Evolutionary conservation across 2,797 vertebrate species (phyloP).

Genomic region (Salarias fasciatus): DNA sequence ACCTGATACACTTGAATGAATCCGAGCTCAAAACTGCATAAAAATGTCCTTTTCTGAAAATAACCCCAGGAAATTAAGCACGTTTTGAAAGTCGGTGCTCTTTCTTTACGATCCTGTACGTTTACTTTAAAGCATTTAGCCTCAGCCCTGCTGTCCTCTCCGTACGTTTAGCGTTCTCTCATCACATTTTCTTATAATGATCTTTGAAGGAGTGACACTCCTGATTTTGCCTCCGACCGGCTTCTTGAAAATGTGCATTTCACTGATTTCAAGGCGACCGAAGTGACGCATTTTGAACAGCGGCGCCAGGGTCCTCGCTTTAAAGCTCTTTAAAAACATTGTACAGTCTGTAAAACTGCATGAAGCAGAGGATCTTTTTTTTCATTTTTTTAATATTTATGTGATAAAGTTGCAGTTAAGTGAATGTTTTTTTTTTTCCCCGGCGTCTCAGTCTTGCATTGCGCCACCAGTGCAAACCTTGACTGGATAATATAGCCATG

Average conservation of each 20-base stretch:
- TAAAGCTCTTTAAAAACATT: conserved; percentile 1
- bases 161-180: no score
- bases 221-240: no score
- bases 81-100: no score
- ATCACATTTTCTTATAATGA: no score
- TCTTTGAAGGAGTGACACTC: no score
- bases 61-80: no score
- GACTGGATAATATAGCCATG: conserved; percentile 13
- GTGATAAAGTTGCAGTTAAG: conserved; percentile 9
- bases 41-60: no score
- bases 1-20: no score
- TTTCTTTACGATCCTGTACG: no score
- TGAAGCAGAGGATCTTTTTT: conserved; percentile 11
- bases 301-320: conserved; percentile 27
- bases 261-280: conserved; percentile 18
- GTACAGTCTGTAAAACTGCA: conserved; percentile 9
- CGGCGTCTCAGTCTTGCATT: conserved; percentile 2
- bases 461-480: conserved; percentile 22
- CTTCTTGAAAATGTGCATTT: conserved; percentile 14
- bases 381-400: neutral
- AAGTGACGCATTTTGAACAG: conserved; percentile 28
- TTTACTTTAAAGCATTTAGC: no score
- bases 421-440: conserved; percentile 3
- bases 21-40: no score
- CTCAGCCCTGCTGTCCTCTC: no score